Base-by-base conservation (phyloP, 2,888 invertebrate genomes). In the Auanema sp. region DNA sequence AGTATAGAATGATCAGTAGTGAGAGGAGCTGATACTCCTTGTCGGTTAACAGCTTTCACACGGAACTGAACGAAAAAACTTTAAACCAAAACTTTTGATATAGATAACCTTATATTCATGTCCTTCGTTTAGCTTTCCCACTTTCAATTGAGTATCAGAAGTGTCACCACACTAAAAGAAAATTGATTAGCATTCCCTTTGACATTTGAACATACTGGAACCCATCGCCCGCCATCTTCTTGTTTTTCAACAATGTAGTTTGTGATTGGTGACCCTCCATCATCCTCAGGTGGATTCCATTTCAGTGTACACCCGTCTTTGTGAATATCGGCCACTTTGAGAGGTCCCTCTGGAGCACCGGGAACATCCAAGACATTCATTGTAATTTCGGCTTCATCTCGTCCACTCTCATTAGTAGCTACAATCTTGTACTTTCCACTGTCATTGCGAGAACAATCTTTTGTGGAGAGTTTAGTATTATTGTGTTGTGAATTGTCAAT, bases 181-280 rank as follows among this genome's bases (percentile, higher is more conserved):
- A n/a, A 21, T 11, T 40, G 16, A 10, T 56, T 12, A 16, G 42
- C 5, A 11, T 14, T 2, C 10, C 3, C 8, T 24, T n/a, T 12
- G 10, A 49, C 25, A 8, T 40, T 54, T 14, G 10, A 14, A 42
- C 74, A 25, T 47, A 78, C 77, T 58, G 79, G 81, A 18, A 83
- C 81, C 83, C 83, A 83, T 51, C 81, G 66, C 23, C 83, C 83
- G 33, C 74, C 78, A 58, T 84, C 83, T 63, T 83, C 83, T 65
- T 83, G 83, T 60, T 98, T 98, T 84, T 98, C 98, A 6, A 98
- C 91, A 44, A 91, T 88, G 84, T 98, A 98, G 83, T 86, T 87
- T 52, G 92, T 92, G 74, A 95, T 91, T 63, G 93, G 92, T 68
- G 92, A 91, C 66, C 95, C 94, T 69, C 95, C 94, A 84, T 94